Evolutionary conservation across 53 echinoderm and acorn worm species (phyloP).

Genomic region (Holothuria leucospilota): DNA sequence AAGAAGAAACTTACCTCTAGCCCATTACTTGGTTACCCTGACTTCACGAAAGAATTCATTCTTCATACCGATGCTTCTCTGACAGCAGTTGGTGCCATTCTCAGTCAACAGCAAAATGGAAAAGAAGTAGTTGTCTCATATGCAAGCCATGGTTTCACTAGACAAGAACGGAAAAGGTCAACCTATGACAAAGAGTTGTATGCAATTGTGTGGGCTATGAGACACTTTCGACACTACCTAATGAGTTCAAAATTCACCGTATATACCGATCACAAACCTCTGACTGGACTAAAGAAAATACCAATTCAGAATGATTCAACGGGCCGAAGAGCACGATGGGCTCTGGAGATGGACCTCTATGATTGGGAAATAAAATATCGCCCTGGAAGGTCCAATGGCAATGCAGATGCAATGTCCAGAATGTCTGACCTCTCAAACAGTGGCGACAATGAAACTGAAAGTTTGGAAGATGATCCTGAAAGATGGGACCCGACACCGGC

Average conservation of each 20-base stretch:
- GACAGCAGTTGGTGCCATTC: conserved; percentile 52
- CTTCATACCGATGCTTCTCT: conserved; percentile 68
- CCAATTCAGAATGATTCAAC: conserved; percentile 65
- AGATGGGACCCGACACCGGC: too few relatives aligned
- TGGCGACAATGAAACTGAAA: too few relatives aligned
- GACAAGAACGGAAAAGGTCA: conserved; percentile 45
- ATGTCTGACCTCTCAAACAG: not conserved
- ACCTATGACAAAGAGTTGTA: too few relatives aligned
- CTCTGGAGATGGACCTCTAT: too few relatives aligned
- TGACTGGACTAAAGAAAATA: conserved; percentile 64
- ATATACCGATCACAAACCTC: conserved; percentile 78
- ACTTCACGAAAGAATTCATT: conserved; percentile 30
- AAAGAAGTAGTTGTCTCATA: conserved; percentile 61
- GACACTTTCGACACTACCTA: conserved; percentile 64
- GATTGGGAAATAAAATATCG: conserved; percentile 69
- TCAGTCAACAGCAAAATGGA: conserved; percentile 38
- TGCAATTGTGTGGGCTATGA: conserved; percentile 63
- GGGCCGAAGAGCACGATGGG: conserved; percentile 68
- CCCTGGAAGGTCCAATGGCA: conserved; percentile 61
- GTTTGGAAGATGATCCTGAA: too few relatives aligned
- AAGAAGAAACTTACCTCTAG: conserved; percentile 30
- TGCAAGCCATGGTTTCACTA: conserved; percentile 46
- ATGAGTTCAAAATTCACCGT: conserved; percentile 51
- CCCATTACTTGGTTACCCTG: conserved; percentile 70
- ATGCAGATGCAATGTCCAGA: conserved; percentile 76